Base-by-base conservation (phyloP, 2,797 vertebrate species). In the Pachyuromys duprasi region DNA sequence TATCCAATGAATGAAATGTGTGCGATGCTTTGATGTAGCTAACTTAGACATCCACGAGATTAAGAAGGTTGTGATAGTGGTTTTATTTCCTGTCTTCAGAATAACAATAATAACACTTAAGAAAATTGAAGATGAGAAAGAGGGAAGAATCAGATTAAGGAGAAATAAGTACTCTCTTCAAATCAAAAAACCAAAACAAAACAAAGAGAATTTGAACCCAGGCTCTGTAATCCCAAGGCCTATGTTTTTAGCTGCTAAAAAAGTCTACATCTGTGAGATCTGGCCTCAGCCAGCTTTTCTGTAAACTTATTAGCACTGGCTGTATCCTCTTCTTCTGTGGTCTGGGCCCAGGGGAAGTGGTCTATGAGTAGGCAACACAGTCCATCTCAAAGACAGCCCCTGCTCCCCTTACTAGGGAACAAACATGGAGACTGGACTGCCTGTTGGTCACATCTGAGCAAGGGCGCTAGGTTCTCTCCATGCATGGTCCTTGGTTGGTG, bases 51-150 rank as follows among this genome's bases (percentile, higher is more conserved):
- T 36, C 69, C 62, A 62, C 74, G 24, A 53, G 75, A 36, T 91
- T 84, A 84, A 55, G 53, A 92, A 92, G 92, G 24, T 24, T 70
- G 33, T 22, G 72, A 76, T 76, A 94, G 36, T 31, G 91, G 31
- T 78, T 86, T 90, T 88, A 86, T 86, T 31, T 57, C 79, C 74
- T 55, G 45, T 83, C 39, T 93, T 11, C 57, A 53, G 45, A 95
- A 82, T 93, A 83, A 93, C 17, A 75, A 31, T 31, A 78, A 26
- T 76, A 95, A 89, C 31, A 87, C 11, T 49, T 86, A 70, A 95
- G n/a, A 42, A 86, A 94, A 81, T 49, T 92, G n/a, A 91, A 31
- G 17, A 42, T 91, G 42, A 91, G n/a, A 84, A 75, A 78, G 36
- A 53, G 75, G 15, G 93, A 95, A 33, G 9, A 95, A 83, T 14